Base-by-base conservation (phyloP, 2,113 vertebrate species). In the Turnix velox region DNA sequence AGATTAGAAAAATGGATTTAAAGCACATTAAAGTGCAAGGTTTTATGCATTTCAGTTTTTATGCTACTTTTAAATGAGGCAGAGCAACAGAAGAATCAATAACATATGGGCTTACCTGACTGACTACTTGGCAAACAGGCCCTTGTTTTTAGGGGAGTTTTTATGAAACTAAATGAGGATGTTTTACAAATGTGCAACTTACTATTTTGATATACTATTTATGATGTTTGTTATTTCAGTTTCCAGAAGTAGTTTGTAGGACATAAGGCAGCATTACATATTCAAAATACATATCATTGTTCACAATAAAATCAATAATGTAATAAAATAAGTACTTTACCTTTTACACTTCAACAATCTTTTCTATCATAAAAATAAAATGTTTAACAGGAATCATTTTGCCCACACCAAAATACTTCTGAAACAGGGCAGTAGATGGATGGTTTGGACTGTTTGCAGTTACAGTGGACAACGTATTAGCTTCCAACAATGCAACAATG, bases 161-260 rank as follows among this genome's bases (percentile, higher is more conserved):
- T 80, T 68, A 69, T 30, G 54, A 49, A 96, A 93, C 58, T 61
- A 90, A 91, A 89, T 68, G 48, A 72, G 42, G 33, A 49, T 57
- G 27, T 74, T 24, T 77, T 92, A 57, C 46, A 78, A 91, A 92
- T 78, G 57, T 82, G 40, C 40, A 72, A 28, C 72, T 93, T 93
- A 83, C 45, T 95, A 75, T 92, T 94, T 96, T 69, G 94, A 84
- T 87, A 74, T 14, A 81, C 5, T 57, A 40, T 95, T 72, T 58
- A 31, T 58, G 55, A 86, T 67, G 89, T 68, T 78, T 89, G 88
- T 92, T 95, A 89, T 89, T 96, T 76, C 75, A 81, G 82, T 92
- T 97, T 87, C 62, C 58, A 88, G 82, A 92, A 84, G 46, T 81
- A 89, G 62, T 90, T 96, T 91, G n/a, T 90, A 86, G 57, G 35